Evolutionary conservation across 1,140 invertebrate species (phyloP), one percentile per base, ranked within the genome.

Genomic region (Zaprionus kolodkinae): DNA sequence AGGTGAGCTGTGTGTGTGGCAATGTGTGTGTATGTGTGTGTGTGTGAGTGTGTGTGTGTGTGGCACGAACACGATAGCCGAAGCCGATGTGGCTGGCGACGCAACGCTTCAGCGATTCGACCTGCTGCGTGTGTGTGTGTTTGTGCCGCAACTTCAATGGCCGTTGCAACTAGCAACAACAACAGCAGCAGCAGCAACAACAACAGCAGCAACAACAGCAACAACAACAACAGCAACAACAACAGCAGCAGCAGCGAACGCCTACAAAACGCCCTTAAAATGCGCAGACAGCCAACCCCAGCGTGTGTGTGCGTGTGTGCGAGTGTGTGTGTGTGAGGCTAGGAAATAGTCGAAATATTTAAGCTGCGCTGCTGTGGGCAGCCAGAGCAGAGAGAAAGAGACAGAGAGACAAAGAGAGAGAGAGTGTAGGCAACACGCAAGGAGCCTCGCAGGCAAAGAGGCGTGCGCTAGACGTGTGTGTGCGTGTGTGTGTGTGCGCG

Each of bases 331-430:
- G 35, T 60, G 55, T 13, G 45, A 10, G 45, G 17, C 45, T 78
- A 66, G 70, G 70, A 70, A 87, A 87, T 77, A 83, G 77, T 72
- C 69, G 79, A 87, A 87, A 88, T 87, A 87, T 88, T 88, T 77
- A 64, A 72, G 74, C 68, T 75, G 56, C 17, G 7, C 25, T 27
- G 27, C 27, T 21, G 27, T 5, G 33, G 60, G 27, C 10, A 25
- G 33, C 15, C 3, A n/a, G 38, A 27, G 27, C 0, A 30, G 13
- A 27, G 15, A 40, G 17, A 0, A 13, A 9, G n/a, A 11, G 7
- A 6, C 33, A 4, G n/a, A 36, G 15, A 40, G 17, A 0, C 21
- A 9, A 11, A 11, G 7, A 6, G 55, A 4, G n/a, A 36, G 9
- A n/a, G 40, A 12, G 35, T 36, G 43, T 21, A 36, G n/a, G 30